These are phyloP conservation scores for Chascanopsetta lugubris DNA, from an alignment of 2,113 vertebrate genomes.

Conservation along the genomic window DNA sequence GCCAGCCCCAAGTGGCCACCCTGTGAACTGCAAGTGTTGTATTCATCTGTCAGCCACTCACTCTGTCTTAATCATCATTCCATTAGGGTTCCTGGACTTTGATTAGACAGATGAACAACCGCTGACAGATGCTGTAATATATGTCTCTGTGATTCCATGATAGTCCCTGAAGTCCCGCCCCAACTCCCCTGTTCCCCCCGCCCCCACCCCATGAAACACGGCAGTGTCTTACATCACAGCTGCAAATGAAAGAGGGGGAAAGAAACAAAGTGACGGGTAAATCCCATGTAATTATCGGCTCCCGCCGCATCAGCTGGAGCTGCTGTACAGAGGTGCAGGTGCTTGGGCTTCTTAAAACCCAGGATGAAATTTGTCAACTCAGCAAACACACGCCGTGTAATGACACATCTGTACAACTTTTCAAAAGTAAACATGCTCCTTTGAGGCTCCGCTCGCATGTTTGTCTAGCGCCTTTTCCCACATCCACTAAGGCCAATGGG, in stretches of 20 bases:
- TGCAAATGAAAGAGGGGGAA: slow-evolving; percentile 68
- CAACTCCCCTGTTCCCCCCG: too few species aligned
- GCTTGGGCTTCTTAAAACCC: slow-evolving; percentile 58
- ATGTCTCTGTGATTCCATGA: slow-evolving; percentile 40
- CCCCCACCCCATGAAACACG: slow-evolving; percentile 21
- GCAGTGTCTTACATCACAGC: slow-evolving; percentile 47
- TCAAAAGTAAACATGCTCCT: slow-evolving; percentile 53
- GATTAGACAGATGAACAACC: slow-evolving; percentile 68
- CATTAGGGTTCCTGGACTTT: slow-evolving; percentile 37
- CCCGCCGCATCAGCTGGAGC: slow-evolving; percentile 70
- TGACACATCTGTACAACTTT: slow-evolving; percentile 65
- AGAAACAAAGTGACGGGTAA: slow-evolving; percentile 66
- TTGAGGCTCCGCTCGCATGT: slow-evolving; percentile 48
- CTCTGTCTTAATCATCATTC: slow-evolving; percentile 56
- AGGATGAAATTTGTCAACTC: slow-evolving; percentile 71
- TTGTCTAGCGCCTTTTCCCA: slow-evolving; percentile 53
- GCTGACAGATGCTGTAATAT: slow-evolving; percentile 66
- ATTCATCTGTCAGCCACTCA: too few species aligned
- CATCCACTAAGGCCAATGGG: slow-evolving; percentile 13
- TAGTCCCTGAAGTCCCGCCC: too few species aligned
- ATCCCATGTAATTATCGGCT: slow-evolving; percentile 72
- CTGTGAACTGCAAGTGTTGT: too few species aligned
- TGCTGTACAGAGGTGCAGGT: slow-evolving; percentile 73
- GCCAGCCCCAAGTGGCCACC: too few species aligned
- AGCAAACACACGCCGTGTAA: slow-evolving; percentile 67